Evolutionary conservation across 2,113 vertebrate species (phyloP).

Genomic region (Megaceryle maxima): DNA sequence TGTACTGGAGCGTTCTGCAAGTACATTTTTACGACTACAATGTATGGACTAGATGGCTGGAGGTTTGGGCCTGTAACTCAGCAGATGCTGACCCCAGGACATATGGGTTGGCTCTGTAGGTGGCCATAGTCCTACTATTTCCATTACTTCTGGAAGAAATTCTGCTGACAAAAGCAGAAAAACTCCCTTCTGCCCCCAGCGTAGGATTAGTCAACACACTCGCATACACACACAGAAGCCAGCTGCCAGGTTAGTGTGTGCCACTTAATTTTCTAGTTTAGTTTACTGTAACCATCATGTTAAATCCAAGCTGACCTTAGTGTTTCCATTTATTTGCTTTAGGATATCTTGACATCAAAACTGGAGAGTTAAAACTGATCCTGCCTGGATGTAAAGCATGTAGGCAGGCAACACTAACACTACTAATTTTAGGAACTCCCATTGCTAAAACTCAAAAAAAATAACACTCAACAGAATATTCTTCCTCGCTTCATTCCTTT

Average conservation of each 20-base stretch:
- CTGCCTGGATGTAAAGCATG: not conserved
- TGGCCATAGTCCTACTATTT: not conserved
- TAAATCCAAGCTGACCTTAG: slow-evolving; percentile 33
- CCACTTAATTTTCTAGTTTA: slow-evolving; percentile 25
- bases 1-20: not conserved
- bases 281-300: not conserved
- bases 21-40: not conserved
- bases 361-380: slow-evolving; percentile 19
- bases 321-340: slow-evolving; percentile 24
- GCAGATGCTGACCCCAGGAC: not conserved
- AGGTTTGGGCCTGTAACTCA: not conserved
- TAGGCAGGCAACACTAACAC: not conserved
- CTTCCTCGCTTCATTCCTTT: not conserved
- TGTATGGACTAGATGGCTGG: not conserved
- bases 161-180: slow-evolving; percentile 4
- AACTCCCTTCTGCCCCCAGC: not conserved
- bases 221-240: not conserved
- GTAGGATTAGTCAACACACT: not conserved
- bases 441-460: not conserved
- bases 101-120: not conserved
- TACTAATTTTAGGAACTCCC: slow-evolving; percentile 28
- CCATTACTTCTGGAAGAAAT: not conserved
- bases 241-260: not conserved
- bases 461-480: not conserved
- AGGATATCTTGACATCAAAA: slow-evolving; percentile 10